Base-by-base conservation (phyloP, 2,888 invertebrate species). In the Caenorhabditis sp. region DNA sequence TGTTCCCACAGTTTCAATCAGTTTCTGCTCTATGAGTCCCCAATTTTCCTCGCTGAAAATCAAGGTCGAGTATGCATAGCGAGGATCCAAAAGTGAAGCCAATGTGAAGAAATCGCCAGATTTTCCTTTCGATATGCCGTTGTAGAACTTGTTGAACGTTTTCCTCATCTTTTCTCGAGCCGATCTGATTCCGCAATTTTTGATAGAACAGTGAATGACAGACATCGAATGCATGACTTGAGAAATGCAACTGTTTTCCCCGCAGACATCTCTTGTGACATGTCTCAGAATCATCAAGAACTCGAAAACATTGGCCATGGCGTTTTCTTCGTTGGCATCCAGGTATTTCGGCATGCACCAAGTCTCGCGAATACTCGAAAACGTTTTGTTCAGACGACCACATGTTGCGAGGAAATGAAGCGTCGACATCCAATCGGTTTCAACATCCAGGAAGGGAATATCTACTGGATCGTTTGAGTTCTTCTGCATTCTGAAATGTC, bases 261-360 rank as follows among this genome's bases (percentile, higher is more conserved):
- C 19, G 49, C 77, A 77, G 3, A 77, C 10, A 49, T 77, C 35
- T 0, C 56, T 54, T 24, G 77, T 28, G 4, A 77, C 47, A 0
- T 56, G 31, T 24, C 70, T 61, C 1, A 77, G 44, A 16, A 51
- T 47, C 14, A 63, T 19, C 22, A 77, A n/a, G 8, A 77, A 77
- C 22, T 77, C 69, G 3, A 35, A 38, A n/a, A 77, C 41, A 54
- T 44, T 51, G n/a, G 69, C 61, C 31, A 77, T n/a, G 2, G 54
- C 51, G 19, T 70, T 77, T 14, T 77, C 69, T 38, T 77, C 35
- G 2, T 4, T 6, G 0, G 16, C 28, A 31, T 69, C 24, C 6
- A 77, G 44, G 22, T 77, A 77, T 1, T 54, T 28, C 7, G 77
- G 77, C 77, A 77, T 77, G 22, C 69, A 70, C 77, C 77, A 77